Percentiles rank a stretch among this genome's conserved stretches.
These are phyloP conservation scores for Myiozetetes cayanensis DNA, from an alignment of 2,113 vertebrate species.

Conservation along the genomic window DNA sequence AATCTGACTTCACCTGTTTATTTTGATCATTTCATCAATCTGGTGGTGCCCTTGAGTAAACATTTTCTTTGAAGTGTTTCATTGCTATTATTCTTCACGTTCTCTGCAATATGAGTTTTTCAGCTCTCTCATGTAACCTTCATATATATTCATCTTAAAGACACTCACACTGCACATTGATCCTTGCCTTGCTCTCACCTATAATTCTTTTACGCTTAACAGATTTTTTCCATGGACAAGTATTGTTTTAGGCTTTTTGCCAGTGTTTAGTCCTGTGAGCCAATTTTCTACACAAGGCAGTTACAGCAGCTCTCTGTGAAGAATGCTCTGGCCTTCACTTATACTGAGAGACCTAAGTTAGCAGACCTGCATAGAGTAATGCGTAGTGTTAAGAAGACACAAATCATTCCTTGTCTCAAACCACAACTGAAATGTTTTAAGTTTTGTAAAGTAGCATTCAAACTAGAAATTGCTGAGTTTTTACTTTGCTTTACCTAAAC, in stretches of 20 bases:
- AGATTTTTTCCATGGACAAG: slow-evolving; percentile 16
- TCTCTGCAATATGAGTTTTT: neutral
- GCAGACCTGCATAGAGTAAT: neutral
- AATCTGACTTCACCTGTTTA: neutral
- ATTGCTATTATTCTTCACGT: neutral
- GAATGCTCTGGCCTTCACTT: neutral
- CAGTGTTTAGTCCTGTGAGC: neutral
- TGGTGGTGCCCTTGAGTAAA: neutral
- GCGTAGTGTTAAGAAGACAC: neutral
- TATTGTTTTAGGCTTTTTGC: slow-evolving; percentile 48
- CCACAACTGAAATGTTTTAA: neutral
- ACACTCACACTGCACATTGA: neutral
- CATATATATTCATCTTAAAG: neutral
- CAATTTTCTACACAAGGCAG: neutral
- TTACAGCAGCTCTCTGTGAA: neutral
- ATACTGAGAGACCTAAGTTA: neutral
- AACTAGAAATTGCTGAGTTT: neutral
- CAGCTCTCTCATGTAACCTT: neutral
- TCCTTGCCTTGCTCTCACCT: neutral
- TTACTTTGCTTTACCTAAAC: neutral
- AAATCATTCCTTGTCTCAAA: neutral
- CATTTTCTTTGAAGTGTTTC: slow-evolving; percentile 4
- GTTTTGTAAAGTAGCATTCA: neutral
- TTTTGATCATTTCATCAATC: slow-evolving; percentile 20
- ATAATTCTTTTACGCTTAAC: slow-evolving; percentile 1